Evolutionary conservation across 2,888 invertebrate genomes (phyloP).

Genomic region (Epicampocera succincta): DNA sequence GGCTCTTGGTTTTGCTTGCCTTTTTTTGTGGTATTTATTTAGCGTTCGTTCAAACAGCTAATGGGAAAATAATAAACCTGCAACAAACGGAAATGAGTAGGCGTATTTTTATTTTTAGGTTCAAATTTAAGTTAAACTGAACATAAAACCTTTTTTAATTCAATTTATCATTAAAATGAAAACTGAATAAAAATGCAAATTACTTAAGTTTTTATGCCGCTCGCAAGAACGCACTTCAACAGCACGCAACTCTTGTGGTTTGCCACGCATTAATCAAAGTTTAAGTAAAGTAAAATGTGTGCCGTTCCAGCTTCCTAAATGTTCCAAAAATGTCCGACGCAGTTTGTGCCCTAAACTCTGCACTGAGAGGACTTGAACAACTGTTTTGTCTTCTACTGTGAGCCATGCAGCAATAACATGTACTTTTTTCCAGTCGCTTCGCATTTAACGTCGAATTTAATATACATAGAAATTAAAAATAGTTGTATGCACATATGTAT

Average conservation of each 20-base stretch:
- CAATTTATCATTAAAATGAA: slow-evolving; percentile 58
- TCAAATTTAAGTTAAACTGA: slow-evolving; percentile 55
- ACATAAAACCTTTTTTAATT: slow-evolving; percentile 57
- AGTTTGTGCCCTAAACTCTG: no score
- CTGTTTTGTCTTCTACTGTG: no score
- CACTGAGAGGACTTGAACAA: no score
- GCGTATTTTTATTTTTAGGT: slow-evolving; percentile 55
- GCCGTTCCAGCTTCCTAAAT: slow-evolving; percentile 37
- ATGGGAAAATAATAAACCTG: slow-evolving; percentile 70
- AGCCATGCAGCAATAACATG: no score
- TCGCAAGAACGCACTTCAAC: slow-evolving; percentile 7
- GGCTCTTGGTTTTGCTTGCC: slow-evolving; percentile 24
- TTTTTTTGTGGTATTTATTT: slow-evolving; percentile 7
- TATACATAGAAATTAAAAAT: no score
- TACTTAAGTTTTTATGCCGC: slow-evolving; percentile 46
- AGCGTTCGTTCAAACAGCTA: slow-evolving; percentile 43
- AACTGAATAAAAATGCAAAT: slow-evolving; percentile 58
- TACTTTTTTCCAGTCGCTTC: no score
- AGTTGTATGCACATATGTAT: no score
- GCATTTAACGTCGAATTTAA: no score
- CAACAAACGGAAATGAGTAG: slow-evolving; percentile 67
- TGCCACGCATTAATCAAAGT: slow-evolving; percentile 55
- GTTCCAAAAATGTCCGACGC: no score
- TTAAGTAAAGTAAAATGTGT: slow-evolving; percentile 12
- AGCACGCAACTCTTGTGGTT: slow-evolving; percentile 56